These are phyloP conservation scores for Lasiurus borealis DNA, from an alignment of 2,113 vertebrate species.

Conservation along the genomic window DNA sequence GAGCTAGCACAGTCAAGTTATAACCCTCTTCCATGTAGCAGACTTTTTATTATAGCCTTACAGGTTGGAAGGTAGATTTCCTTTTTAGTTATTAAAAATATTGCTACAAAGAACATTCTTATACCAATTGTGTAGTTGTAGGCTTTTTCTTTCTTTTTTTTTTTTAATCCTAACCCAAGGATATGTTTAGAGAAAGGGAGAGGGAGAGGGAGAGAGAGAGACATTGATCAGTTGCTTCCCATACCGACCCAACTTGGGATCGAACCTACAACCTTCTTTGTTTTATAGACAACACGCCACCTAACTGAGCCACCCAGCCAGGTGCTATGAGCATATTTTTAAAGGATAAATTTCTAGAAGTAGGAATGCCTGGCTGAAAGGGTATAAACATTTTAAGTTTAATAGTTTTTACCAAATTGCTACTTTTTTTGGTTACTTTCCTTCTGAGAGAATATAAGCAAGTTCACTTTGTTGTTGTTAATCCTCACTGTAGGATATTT, in stretches of 20 bases:
- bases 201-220: background rate
- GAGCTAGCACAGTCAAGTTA: background rate
- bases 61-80: background rate
- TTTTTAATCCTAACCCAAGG: background rate
- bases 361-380: background rate
- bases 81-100: slow-evolving; percentile 40
- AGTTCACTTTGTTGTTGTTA: background rate
- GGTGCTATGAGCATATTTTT: background rate
- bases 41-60: background rate
- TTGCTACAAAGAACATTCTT: background rate
- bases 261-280: background rate
- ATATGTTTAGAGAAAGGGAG: background rate
- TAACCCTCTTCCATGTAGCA: background rate
- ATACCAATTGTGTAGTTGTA: background rate
- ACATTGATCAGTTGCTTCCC: background rate
- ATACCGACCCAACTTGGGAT: background rate
- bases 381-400: background rate
- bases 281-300: background rate
- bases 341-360: background rate
- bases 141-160: background rate
- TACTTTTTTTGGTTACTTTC: background rate
- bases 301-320: background rate
- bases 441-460: background rate
- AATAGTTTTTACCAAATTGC: background rate
- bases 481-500: too few relatives aligned